Percentiles rank a stretch among this genome's conserved stretches.
Conservation (phyloP, 2,113 vertebrate genomes). For the Neolamprologus modestus region DNA sequence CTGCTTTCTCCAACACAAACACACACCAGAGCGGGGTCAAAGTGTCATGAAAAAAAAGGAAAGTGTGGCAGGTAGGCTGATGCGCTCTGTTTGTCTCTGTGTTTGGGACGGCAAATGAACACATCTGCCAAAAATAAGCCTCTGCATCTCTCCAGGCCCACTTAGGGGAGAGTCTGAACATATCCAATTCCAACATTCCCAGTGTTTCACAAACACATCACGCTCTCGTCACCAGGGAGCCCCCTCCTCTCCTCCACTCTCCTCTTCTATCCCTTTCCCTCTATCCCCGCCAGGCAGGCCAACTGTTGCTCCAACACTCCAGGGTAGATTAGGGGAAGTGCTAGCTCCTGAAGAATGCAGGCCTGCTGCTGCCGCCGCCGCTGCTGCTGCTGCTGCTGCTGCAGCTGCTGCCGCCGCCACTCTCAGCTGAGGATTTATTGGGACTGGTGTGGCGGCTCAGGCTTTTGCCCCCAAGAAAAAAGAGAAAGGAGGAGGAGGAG, state of each 20-base stretch:
- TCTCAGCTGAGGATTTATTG: conserved; percentile 59
- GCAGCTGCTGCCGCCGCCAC: conserved; percentile 29
- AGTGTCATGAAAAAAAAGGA: not conserved
- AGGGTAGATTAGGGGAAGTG: conserved; percentile 55
- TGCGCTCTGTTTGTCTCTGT: not conserved
- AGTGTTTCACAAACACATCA: conserved; percentile 48
- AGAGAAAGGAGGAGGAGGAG: conserved; percentile 3
- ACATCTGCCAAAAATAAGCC: conserved; percentile 39
- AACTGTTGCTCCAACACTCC: conserved; percentile 58
- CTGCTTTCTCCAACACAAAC: conserved; percentile 14
- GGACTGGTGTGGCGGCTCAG: conserved; percentile 37
- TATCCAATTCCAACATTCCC: conserved; percentile 42
- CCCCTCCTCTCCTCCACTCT: not conserved
- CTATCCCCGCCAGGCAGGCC: conserved; percentile 25
- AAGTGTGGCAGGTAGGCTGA: conserved; percentile 25
- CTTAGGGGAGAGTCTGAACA: not conserved
- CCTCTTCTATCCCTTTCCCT: not conserved
- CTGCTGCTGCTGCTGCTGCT: conserved; percentile 48
- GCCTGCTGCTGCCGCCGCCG: conserved; percentile 49
- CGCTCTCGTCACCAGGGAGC: conserved; percentile 21
- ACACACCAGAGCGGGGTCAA: not conserved
- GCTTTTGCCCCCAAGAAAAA: conserved; percentile 28
- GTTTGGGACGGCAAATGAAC: conserved; percentile 27
- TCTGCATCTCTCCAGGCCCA: conserved; percentile 5
- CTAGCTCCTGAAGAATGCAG: conserved; percentile 60